Conservation (phyloP, 1,140 invertebrate species). For the Pogonomyrmex barbatus region DNA sequence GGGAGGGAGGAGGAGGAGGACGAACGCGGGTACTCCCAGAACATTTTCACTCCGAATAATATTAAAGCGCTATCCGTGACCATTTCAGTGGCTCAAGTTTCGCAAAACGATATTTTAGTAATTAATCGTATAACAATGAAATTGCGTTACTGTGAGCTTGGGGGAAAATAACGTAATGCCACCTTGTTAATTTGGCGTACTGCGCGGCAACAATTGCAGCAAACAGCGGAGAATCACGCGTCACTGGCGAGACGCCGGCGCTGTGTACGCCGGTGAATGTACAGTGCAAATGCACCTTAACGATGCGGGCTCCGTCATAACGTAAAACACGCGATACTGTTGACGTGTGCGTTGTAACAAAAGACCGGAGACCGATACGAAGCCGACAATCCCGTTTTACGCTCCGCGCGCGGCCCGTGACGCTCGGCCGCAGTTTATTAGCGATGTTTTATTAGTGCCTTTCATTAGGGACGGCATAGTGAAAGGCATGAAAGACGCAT, state of each 20-base stretch:
- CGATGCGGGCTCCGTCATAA: constrained; percentile 35
- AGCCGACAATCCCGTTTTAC: background rate
- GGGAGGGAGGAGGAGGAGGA: too few species aligned
- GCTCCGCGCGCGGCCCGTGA: background rate
- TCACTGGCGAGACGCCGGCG: constrained; percentile 20
- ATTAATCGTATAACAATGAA: constrained; percentile 28
- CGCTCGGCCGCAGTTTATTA: constrained; percentile 31
- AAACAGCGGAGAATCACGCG: constrained; percentile 48
- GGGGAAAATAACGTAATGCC: constrained; percentile 14
- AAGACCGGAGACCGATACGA: constrained; percentile 11
- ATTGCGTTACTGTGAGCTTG: background rate
- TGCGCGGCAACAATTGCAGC: constrained; percentile 8
- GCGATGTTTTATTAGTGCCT: constrained; percentile 40
- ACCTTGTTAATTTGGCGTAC: constrained; percentile 32
- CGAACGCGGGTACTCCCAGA: background rate
- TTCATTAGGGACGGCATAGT: constrained; percentile 8
- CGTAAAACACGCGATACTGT: constrained; percentile 50
- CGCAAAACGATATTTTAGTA: constrained; percentile 1
- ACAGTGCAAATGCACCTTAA: constrained; percentile 40
- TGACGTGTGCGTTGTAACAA: constrained; percentile 14
- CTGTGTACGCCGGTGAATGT: background rate
- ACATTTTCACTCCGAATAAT: constrained; percentile 22
- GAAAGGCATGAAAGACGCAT: constrained; percentile 23
- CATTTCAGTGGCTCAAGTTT: constrained; percentile 4
- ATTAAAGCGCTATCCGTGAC: constrained; percentile 9